A percentile compares a stretch with the other conserved stretches of the same genome.
Conservation (phyloP, 2,888 invertebrate species). For the Drosophila borborema region DNA sequence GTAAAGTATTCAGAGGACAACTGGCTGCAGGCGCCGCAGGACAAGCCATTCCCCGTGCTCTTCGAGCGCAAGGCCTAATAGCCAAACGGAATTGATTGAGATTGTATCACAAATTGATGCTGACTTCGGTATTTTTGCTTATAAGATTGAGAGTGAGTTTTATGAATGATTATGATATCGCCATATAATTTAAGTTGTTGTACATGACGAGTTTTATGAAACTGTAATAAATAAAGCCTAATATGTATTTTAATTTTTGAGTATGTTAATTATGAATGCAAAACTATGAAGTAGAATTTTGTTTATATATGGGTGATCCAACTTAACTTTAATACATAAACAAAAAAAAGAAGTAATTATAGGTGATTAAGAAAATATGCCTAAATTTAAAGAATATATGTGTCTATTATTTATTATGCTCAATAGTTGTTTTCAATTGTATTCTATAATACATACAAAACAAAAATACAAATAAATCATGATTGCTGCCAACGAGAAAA, state of each 20-base stretch:
- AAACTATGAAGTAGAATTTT: background rate
- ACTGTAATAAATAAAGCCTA: constrained; percentile 53
- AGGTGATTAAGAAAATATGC: too few species aligned
- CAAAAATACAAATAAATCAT: background rate
- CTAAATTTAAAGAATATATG: too few species aligned
- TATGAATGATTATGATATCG: constrained; percentile 27
- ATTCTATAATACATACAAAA: background rate
- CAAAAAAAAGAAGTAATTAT: too few species aligned
- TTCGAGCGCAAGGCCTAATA: constrained; percentile 84
- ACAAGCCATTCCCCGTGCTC: constrained; percentile 89
- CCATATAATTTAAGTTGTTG: constrained; percentile 59
- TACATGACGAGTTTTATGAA: constrained; percentile 41
- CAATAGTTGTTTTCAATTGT: background rate
- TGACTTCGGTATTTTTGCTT: constrained; percentile 59
- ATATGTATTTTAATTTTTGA: constrained; percentile 9
- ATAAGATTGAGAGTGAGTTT: constrained; percentile 51
- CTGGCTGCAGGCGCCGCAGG: constrained; percentile 92
- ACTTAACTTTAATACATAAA: too few species aligned
- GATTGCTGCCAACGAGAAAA: background rate
- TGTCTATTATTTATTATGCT: too few species aligned
- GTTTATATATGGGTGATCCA: too few species aligned
- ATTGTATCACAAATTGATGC: constrained; percentile 22
- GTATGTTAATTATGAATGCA: background rate
- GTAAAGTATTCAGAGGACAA: constrained; percentile 91
- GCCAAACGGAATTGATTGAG: background rate